A percentile compares a stretch with the other conserved stretches of the same genome.
Evolutionary conservation across 2,113 vertebrate genomes (phyloP).

Genomic region (Xyrauchen texanus): DNA sequence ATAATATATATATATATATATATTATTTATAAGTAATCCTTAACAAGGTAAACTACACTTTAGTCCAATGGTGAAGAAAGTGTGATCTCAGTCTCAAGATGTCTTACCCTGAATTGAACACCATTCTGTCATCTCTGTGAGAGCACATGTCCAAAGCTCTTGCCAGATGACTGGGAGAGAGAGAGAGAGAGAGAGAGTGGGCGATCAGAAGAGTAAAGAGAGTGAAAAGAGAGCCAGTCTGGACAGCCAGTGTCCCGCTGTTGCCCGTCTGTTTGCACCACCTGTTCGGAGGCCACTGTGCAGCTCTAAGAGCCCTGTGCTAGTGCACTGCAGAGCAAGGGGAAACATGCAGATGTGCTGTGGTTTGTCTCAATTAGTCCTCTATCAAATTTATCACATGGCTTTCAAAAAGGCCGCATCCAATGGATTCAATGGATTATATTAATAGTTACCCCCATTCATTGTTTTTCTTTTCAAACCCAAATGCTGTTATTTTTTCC

Average conservation of each 20-base stretch:
- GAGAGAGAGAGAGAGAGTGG: background rate
- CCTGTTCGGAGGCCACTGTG: conserved; percentile 35
- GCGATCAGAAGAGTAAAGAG: background rate
- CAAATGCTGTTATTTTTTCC: no score
- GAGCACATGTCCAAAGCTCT: conserved; percentile 31
- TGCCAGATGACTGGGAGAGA: conserved; percentile 28
- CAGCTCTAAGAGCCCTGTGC: conserved; percentile 13
- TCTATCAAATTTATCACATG: no score
- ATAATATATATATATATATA: no score
- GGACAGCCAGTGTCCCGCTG: conserved; percentile 46
- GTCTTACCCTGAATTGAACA: conserved; percentile 4
- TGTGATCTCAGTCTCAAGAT: background rate
- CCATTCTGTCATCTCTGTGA: conserved; percentile 8
- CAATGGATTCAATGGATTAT: no score
- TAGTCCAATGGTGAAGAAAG: background rate
- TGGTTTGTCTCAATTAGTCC: background rate
- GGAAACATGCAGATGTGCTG: conserved; percentile 28
- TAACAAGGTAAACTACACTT: background rate
- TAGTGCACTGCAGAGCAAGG: background rate
- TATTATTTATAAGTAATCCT: no score
- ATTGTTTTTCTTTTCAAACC: no score
- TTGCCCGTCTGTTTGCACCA: conserved; percentile 47
- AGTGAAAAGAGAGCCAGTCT: conserved; percentile 37
- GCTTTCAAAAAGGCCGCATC: no score
- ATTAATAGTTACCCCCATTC: no score